phyloP scores from a whole-genome alignment of 2,797 vertebrate genomes.

The Amblyopsis hoosieri region DNA sequence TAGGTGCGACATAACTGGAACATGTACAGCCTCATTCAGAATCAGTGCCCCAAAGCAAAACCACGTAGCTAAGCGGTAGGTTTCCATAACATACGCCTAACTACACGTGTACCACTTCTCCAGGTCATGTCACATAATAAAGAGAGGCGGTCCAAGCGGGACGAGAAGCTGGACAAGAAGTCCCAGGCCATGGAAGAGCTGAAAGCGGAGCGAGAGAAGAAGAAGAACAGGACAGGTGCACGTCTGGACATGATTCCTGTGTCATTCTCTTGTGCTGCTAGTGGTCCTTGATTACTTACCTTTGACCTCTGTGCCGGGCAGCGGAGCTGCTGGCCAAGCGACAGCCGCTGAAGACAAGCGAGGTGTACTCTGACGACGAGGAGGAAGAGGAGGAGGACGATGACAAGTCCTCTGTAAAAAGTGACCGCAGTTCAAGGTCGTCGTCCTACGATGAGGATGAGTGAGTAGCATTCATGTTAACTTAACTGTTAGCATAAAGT shows the following conservation, averaged over 20 bases:
- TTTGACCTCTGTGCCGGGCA: conserved; percentile 52
- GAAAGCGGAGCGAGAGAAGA: conserved; percentile 96
- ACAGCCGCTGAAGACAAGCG: conserved; percentile 95
- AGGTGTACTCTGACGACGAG: conserved; percentile 98
- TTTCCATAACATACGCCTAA: background rate
- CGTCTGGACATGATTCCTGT: background rate
- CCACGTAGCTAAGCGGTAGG: too few species aligned
- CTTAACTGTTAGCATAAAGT: too few species aligned
- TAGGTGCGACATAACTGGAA: too few species aligned
- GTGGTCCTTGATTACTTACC: background rate
- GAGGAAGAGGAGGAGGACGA: conserved; percentile 98
- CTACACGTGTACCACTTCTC: background rate
- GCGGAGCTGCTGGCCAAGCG: conserved; percentile 95
- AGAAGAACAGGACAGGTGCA: conserved; percentile 96
- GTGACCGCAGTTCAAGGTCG: conserved; percentile 90
- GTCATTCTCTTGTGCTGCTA: background rate
- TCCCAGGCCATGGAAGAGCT: conserved; percentile 99
- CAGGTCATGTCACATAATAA: conserved; percentile 99
- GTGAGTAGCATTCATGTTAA: conserved; percentile 74
- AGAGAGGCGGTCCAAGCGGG: conserved; percentile 93
- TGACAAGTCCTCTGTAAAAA: conserved; percentile 97
- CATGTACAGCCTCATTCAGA: too few species aligned
- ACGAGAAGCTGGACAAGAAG: conserved; percentile 98
- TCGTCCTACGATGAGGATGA: conserved; percentile 97
- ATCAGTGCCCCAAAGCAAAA: too few species aligned